Conservation (phyloP, 2,888 invertebrate species). For the Tenthredo amoena region DNA sequence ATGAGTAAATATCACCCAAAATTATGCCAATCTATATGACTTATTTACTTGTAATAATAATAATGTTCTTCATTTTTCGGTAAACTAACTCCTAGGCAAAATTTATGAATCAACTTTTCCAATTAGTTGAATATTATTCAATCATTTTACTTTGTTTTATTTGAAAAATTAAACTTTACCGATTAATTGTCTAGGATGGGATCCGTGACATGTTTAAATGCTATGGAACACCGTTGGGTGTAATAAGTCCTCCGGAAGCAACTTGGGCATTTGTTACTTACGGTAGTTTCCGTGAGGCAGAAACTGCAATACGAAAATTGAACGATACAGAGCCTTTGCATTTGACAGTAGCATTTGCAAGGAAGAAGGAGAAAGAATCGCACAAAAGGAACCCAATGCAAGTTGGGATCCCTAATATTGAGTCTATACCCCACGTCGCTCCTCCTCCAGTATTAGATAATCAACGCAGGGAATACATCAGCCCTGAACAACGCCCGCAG, state of each 20-base stretch:
- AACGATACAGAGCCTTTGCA: conserved; percentile 65
- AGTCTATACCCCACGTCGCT: not conserved
- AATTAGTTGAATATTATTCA: conserved; percentile 17
- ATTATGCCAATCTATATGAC: too few species aligned
- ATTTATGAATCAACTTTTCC: too few species aligned
- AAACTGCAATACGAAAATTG: conserved; percentile 67
- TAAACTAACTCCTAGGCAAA: too few species aligned
- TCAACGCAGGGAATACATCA: conserved; percentile 18
- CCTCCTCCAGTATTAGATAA: not conserved
- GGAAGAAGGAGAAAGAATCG: conserved; percentile 54
- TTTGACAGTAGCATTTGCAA: conserved; percentile 66
- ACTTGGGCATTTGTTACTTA: conserved; percentile 69
- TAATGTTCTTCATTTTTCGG: too few species aligned
- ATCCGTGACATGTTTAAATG: conserved; percentile 63
- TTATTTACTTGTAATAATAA: too few species aligned
- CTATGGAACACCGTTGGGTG: conserved; percentile 62
- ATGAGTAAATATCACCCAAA: too few species aligned
- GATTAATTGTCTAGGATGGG: conserved; percentile 61
- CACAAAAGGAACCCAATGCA: not conserved
- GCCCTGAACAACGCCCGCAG: not conserved
- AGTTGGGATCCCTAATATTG: not conserved
- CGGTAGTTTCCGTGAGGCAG: conserved; percentile 66
- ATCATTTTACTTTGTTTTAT: not conserved
- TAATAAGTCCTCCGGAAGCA: conserved; percentile 58
- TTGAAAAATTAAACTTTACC: not conserved